Conservation (phyloP, 2,888 invertebrate species). For the Drosophila neotestacea region DNA sequence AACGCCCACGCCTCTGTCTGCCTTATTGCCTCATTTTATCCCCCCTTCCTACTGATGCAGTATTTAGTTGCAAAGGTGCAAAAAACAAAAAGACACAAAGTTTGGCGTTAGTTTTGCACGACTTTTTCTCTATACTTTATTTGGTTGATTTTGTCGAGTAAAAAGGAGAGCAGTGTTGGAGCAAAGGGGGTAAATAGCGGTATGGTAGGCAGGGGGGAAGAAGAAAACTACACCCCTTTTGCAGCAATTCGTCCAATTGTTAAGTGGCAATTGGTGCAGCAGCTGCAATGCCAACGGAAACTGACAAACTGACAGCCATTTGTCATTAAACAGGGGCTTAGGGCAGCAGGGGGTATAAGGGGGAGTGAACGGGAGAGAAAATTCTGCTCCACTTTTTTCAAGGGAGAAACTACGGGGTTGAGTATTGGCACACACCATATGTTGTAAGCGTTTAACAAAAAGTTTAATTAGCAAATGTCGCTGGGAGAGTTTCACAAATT, state of each 20-base stretch:
- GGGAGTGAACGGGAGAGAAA: neutral
- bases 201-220: neutral
- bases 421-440: slow-evolving; percentile 46
- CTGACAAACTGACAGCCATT: slow-evolving; percentile 74
- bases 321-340: slow-evolving; percentile 60
- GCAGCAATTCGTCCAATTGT: slow-evolving; percentile 38
- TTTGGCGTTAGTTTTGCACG: slow-evolving; percentile 18
- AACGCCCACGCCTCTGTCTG: neutral
- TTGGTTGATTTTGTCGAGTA: slow-evolving; percentile 12
- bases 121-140: slow-evolving; percentile 14
- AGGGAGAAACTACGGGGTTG: neutral
- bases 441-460: slow-evolving; percentile 52
- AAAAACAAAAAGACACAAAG: slow-evolving; percentile 18
- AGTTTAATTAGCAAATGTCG: slow-evolving; percentile 70
- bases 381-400: neutral
- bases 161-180: neutral
- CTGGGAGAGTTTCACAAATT: slow-evolving; percentile 37
- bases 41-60: neutral
- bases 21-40: neutral
- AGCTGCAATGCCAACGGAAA: slow-evolving; percentile 52
- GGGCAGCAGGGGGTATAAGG: neutral
- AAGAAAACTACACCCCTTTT: neutral
- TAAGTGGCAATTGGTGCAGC: slow-evolving; percentile 50
- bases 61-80: slow-evolving; percentile 28
- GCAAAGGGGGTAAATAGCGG: too few species aligned